These are phyloP conservation scores for Tapirus indicus DNA, from an alignment of 2,797 vertebrate species.

Conservation along the genomic window DNA sequence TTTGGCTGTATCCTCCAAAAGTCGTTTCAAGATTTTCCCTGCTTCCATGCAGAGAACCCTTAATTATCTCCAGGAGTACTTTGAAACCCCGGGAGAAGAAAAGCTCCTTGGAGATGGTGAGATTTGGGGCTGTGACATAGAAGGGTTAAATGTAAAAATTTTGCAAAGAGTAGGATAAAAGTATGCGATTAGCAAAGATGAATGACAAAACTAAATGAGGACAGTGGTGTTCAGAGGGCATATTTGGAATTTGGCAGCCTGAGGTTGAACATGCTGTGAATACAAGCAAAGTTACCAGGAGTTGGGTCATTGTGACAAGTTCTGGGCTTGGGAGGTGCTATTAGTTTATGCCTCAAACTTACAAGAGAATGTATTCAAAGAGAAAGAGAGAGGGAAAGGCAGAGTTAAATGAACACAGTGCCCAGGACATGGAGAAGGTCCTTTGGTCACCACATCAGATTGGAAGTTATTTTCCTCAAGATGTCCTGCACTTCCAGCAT, in stretches of 20 bases:
- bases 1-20: background rate
- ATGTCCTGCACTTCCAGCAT: background rate
- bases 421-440: background rate
- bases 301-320: background rate
- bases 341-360: background rate
- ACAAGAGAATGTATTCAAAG: background rate
- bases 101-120: background rate
- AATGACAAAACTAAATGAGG: background rate
- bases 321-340: background rate
- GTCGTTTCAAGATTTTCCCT: background rate
- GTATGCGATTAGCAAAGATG: background rate
- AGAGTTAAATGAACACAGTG: background rate
- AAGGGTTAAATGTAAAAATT: background rate
- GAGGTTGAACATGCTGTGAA: background rate
- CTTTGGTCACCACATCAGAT: background rate
- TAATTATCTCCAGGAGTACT: background rate
- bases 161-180: background rate
- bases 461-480: background rate
- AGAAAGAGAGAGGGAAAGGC: background rate
- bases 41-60: background rate
- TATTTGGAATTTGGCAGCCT: background rate
- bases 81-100: background rate
- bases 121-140: background rate
- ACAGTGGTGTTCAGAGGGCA: background rate
- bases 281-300: background rate